Base-by-base conservation (phyloP, 2,888 invertebrate species). In the Erpobdella octoculata region DNA sequence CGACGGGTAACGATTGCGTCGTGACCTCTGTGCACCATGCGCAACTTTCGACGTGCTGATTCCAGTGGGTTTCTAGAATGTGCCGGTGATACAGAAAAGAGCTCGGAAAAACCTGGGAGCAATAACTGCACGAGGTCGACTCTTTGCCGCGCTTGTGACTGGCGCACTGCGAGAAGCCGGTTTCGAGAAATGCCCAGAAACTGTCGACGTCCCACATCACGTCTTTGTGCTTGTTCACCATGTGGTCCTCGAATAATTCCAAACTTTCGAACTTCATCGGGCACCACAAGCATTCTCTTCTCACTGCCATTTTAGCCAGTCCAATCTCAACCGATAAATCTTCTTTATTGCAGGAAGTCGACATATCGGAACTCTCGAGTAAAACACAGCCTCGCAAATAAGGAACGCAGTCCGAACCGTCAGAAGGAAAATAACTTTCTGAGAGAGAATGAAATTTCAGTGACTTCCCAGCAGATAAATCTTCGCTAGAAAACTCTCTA, bases 171-270 rank as follows among this genome's bases (percentile, higher is more conserved):
- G 25, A 21, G 28, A 67, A 25, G 33, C 67, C 67, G 1, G 21
- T 46, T 18, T 25, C 36, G 1, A 67, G 31, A 25, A 41, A n/a
- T 25, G 25, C 12, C 67, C 67, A 67, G 28, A 67, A 41, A 9
- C 41, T 18, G 18, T 37, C 25, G 21, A 46, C 12, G 46, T 46
- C 41, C 41, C 67, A 67, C 36, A 33, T 25, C 67, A 67, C 5
- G 28, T 67, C 21, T 12, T 37, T 46, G 46, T 67, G 67, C 46
- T 21, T 18, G 28, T 25, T 9, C 25, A 67, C 12, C 67, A 67
- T 67, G 67, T 67, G 67, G 12, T 33, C 41, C 28, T 67, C 67
- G n/a, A 67, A 67, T 18, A 21, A 33, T 33, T 18, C 28, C 46
- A 38, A 8, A 2, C 31, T 33, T 6, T 67, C 33, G 5, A 67